Evolutionary conservation across 2,888 invertebrate genomes (phyloP), one percentile per base, ranked within the genome.

Genomic region (Globia sparganii): DNA sequence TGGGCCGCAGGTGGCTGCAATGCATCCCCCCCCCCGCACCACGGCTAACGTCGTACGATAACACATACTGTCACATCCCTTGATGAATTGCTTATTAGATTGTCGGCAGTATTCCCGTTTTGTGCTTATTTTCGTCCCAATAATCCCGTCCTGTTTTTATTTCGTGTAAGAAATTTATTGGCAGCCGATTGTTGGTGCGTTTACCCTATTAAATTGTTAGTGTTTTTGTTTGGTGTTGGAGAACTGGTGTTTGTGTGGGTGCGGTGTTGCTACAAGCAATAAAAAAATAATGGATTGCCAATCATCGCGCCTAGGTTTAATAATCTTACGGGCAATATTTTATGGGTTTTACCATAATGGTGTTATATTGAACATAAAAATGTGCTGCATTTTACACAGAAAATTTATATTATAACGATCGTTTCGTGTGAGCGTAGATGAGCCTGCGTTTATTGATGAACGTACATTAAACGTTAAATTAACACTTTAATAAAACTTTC

Each of bases 71-170:
- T 95, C 95, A 95, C 94, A 93, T 92, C 91, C 83, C 91, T 91
- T 96, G 95, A 96, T 96, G 95, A 96, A 95, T 95, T 94, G 94
- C 94, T 94, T 94, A 95, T 95, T 95, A 95, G 94, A 94, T 94
- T 94, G 94, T 94, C 94, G 90, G 91, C 91, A 91, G 77, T 90
- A 91, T 90, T 89, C 88, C 81, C 91, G 91, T 93, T 93, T 92
- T 92, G 91, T 90, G 88, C 91, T 92, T 92, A 91, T 93, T 93
- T 93, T 92, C 90, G 86, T 89, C 87, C 91, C 92, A 90, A 93
- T 94, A 93, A 91, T 89, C 84, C 87, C 86, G 86, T 84, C 86
- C 77, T 76, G 88, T 91, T 91, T 92, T 92, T 92, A 85, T 87
- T 87, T 86, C 75, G 70, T 75, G 87, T 88, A 83, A 84, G 88